Percentiles rank a stretch among this genome's conserved stretches.
These are phyloP conservation scores for Saccostrea cuccullata DNA, from an alignment of 1,140 invertebrate species.

Conservation along the genomic window DNA sequence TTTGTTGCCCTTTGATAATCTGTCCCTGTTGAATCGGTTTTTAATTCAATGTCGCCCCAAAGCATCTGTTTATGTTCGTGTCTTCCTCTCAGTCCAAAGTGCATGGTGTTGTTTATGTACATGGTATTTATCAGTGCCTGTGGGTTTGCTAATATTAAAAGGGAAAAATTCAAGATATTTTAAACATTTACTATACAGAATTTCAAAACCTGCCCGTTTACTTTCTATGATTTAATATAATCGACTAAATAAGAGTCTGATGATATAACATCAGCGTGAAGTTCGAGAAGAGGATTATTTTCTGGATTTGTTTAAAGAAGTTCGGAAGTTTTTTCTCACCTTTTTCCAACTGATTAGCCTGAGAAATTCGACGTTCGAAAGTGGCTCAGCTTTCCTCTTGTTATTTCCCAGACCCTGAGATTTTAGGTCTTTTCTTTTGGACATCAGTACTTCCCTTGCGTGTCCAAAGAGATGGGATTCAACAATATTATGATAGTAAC, in stretches of 20 bases:
- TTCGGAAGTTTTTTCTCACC: background rate
- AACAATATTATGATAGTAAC: background rate
- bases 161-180: background rate
- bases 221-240: no score
- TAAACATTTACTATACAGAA: background rate
- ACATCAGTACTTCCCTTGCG: slow-evolving; percentile 12
- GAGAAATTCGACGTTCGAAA: background rate
- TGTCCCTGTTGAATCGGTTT: background rate
- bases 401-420: slow-evolving; percentile 21
- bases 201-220: background rate
- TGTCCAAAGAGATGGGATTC: no score
- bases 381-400: slow-evolving; percentile 8
- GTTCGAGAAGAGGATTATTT: background rate
- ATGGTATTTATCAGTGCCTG: slow-evolving; percentile 29
- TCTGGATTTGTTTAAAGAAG: background rate
- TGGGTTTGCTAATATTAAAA: slow-evolving; percentile 32
- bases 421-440: slow-evolving; percentile 37
- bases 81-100: no score
- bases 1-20: slow-evolving; percentile 43
- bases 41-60: slow-evolving; percentile 16
- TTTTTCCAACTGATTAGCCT: slow-evolving; percentile 8
- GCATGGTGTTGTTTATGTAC: slow-evolving; percentile 40
- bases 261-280: background rate
- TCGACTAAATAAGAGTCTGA: background rate
- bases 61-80: background rate